phyloP scores from a whole-genome alignment of 1,140 invertebrate species.

The Drosophila suzukii region DNA sequence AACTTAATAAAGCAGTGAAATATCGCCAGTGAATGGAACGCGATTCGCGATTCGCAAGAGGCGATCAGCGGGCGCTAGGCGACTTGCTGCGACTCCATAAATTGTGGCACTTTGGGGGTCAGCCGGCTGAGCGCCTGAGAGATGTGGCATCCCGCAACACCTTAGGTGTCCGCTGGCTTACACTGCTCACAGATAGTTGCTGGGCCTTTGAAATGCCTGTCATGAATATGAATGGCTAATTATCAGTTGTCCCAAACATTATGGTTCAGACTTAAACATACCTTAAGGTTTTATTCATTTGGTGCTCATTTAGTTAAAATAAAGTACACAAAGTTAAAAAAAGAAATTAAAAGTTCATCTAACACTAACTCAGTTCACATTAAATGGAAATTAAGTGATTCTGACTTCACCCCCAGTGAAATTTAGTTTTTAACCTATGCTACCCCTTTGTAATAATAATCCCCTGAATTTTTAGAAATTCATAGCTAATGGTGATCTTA shows the following conservation, averaged over 20 bases:
- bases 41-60: conserved; percentile 39
- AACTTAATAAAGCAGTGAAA: conserved; percentile 83
- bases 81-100: conserved; percentile 70
- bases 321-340: too few relatives aligned
- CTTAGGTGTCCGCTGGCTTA: conserved; percentile 38
- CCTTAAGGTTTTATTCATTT: too few relatives aligned
- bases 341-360: too few relatives aligned
- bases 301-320: too few relatives aligned
- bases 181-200: conserved; percentile 27
- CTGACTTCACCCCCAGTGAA: too few relatives aligned
- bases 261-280: not conserved
- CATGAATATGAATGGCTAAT: conserved; percentile 22
- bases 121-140: conserved; percentile 15
- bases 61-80: conserved; percentile 57
- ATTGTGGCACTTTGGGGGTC: conserved; percentile 59
- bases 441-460: too few relatives aligned
- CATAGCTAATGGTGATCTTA: too few relatives aligned
- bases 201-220: not conserved
- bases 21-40: conserved; percentile 63
- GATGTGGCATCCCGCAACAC: conserved; percentile 60
- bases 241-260: not conserved
- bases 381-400: too few relatives aligned
- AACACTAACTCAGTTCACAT: too few relatives aligned
- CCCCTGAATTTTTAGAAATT: too few relatives aligned
- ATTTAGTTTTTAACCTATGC: too few relatives aligned